phyloP scores from a whole-genome alignment of 2,888 invertebrate genomes.

The Toxonevra muliebris region DNA sequence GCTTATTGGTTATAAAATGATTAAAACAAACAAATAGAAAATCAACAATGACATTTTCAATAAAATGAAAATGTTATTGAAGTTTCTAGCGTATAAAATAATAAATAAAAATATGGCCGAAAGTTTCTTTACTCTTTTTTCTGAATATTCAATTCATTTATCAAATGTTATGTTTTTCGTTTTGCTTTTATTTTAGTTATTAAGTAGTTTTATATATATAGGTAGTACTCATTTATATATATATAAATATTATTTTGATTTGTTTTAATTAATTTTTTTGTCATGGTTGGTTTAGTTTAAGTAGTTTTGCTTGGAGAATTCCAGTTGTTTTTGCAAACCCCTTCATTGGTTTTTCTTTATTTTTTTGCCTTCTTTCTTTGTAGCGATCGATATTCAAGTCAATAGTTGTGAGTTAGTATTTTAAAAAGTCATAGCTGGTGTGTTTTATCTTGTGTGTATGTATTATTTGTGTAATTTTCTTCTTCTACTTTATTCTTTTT shows the following conservation, averaged over 20 bases:
- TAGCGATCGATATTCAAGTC: no score
- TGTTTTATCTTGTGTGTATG: constrained; percentile 12
- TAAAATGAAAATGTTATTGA: no score
- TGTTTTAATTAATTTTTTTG: no score
- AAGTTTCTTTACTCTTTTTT: constrained; percentile 6
- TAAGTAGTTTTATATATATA: not conserved
- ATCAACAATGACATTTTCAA: no score
- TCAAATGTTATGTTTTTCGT: constrained; percentile 14
- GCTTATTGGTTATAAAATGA: not conserved
- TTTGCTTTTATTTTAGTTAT: constrained; percentile 20
- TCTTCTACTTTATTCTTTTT: constrained; percentile 1
- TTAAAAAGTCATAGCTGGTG: not conserved
- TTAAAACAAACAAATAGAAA: not conserved
- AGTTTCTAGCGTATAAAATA: no score
- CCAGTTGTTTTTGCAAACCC: not conserved
- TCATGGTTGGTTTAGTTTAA: not conserved
- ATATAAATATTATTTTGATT: not conserved
- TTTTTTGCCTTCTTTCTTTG: not conserved
- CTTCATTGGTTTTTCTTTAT: constrained; percentile 1
- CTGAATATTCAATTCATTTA: constrained; percentile 15
- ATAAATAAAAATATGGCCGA: not conserved
- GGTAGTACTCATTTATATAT: no score
- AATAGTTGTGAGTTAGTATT: not conserved
- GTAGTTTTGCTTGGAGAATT: not conserved
- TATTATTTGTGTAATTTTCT: constrained; percentile 24